Base-by-base conservation (phyloP, 2,113 vertebrate species). In the Capreolus pygargus region DNA sequence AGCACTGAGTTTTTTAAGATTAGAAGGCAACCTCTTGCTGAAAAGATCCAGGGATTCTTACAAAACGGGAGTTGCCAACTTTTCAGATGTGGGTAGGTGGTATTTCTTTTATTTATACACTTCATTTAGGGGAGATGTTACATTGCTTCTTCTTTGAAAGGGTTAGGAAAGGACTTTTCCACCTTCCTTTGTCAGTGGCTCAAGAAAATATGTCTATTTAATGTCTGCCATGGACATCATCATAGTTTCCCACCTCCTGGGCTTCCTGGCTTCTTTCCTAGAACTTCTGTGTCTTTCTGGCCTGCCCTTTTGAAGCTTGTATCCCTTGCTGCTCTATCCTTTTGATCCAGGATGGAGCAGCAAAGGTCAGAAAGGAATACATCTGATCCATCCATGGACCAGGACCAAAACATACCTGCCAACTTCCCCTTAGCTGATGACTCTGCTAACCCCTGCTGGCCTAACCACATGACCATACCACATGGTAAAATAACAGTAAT, bases 41-140 rank as follows among this genome's bases (percentile, higher is more conserved):
- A 61, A 82, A 85, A 61, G 76, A 70, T 95, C 50, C 85, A 52
- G 39, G 36, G 85, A 82, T 82, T 88, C 79, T 95, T 87, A 90
- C 85, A 84, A 13, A 97, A 85, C 30, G 64, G 50, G 36, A 96
- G 36, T 67, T 54, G 84, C 64, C 86, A 96, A 57, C 58, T 17
- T 95, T 94, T 94, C 67, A 94, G 94, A 90, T 95, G 43, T 70
- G 55, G 28, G 86, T 79, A 33, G 96, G 89, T 1, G 8, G 87
- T 50, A 45, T 89, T 92, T 94, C 81, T 97, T 93, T 96, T 95
- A 96, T 86, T 96, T 95, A 87, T 96, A 45, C 7, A 94, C 57
- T 94, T 92, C 50, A 39, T 88, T 94, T 89, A 96, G 25, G 67
- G 57, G 36, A 67, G 43, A 39, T 91, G 92, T 25, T 55, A 45